These are phyloP conservation scores for Amblyjoppa proteus DNA, from an alignment of 2,888 invertebrate genomes.

Conservation along the genomic window DNA sequence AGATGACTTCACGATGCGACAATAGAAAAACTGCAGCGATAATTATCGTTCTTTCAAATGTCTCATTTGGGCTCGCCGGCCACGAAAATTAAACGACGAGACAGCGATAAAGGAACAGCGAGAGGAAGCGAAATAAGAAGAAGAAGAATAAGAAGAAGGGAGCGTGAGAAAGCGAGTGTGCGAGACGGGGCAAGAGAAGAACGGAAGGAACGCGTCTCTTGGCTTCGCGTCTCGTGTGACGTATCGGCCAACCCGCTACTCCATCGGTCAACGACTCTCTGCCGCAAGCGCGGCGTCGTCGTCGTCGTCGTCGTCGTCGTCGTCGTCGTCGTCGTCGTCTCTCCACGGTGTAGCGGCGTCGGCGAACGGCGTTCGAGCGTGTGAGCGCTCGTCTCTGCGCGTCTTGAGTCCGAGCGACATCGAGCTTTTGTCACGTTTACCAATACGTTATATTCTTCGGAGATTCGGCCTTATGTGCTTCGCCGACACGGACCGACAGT, in stretches of 20 bases:
- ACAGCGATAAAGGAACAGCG: slow-evolving; percentile 10
- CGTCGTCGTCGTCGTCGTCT: slow-evolving; percentile 28
- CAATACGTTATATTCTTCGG: background rate
- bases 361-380: slow-evolving; percentile 58
- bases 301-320: slow-evolving; percentile 33
- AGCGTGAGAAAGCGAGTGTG: slow-evolving; percentile 46
- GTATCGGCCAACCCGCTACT: slow-evolving; percentile 69
- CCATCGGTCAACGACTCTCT: slow-evolving; percentile 70
- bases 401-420: background rate
- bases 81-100: slow-evolving; percentile 53
- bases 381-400: slow-evolving; percentile 46
- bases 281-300: slow-evolving; percentile 19
- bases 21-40: background rate
- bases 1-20: background rate
- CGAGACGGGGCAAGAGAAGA: slow-evolving; percentile 51
- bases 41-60: slow-evolving; percentile 13
- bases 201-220: slow-evolving; percentile 62
- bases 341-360: background rate
- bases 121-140: background rate
- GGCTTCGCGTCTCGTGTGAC: slow-evolving; percentile 68
- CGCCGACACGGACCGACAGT: background rate
- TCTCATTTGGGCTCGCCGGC: background rate
- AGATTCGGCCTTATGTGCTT: background rate
- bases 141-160: slow-evolving; percentile 21
- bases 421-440: slow-evolving; percentile 9